A percentile compares a stretch with the other conserved stretches of the same genome.
These are phyloP conservation scores for Lepidurus apus DNA, from an alignment of 1,140 invertebrate species.

Conservation along the genomic window DNA sequence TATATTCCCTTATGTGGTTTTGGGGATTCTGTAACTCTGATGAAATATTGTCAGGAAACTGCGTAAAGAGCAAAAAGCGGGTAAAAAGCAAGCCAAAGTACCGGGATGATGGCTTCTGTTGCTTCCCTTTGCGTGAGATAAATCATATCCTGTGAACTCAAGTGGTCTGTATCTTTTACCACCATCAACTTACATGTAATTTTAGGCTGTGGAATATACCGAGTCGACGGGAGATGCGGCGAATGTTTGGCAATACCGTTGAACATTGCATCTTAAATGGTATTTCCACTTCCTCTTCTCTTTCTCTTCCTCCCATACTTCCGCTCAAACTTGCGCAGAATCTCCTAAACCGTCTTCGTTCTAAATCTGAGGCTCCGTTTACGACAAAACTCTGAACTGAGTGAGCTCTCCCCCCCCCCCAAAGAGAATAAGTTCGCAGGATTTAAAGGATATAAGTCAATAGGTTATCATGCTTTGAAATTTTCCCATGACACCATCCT, in stretches of 20 bases:
- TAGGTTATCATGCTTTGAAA: constrained; percentile 6
- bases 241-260: not conserved
- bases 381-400: not conserved
- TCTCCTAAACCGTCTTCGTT: too few species aligned
- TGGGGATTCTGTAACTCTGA: not conserved
- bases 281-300: not conserved
- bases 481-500: constrained; percentile 9
- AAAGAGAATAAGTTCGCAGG: not conserved
- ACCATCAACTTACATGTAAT: not conserved
- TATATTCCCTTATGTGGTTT: not conserved
- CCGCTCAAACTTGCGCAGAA: too few species aligned
- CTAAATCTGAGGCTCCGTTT: too few species aligned
- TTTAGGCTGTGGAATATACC: not conserved
- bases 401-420: not conserved
- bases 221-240: not conserved
- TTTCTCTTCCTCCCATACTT: too few species aligned
- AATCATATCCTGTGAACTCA: constrained; percentile 9
- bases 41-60: constrained; percentile 14
- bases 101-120: not conserved
- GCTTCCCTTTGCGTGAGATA: not conserved
- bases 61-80: not conserved
- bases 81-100: too few species aligned
- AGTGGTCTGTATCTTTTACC: not conserved
- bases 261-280: not conserved
- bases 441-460: not conserved